Base-by-base conservation (phyloP, 1,140 invertebrate species). In the Drosophila sechellia region DNA sequence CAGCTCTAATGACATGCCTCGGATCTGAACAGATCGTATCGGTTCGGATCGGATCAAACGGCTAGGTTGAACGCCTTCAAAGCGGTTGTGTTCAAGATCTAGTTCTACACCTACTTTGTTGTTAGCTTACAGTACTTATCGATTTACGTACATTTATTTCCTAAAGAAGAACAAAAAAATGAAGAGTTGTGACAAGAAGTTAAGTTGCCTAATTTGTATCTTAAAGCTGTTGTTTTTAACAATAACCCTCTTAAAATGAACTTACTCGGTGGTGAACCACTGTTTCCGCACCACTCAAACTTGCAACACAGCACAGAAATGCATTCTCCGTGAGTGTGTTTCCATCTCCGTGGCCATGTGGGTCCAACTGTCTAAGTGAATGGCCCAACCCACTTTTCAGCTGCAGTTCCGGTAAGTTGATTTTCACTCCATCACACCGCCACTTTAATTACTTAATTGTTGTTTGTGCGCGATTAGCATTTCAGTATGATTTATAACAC, bases 391-490 rank as follows among this genome's bases (percentile, higher is more conserved):
- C 84, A 87, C 66, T 87, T 87, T 79, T 89, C 27, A 87, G 60
- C 69, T 79, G 84, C 83, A 87, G 83, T 87, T 87, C 83, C 83
- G 83, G 83, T 69, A 87, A 87, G 48, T 56, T 80, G 58, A 70
- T 86, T 87, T 86, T 73, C 81, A 85, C 81, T 80, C 56, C 83
- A 59, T 81, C 74, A 66, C 37, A 71, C 58, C 49, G 60, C 40
- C 48, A 60, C 55, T 72, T 77, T 79, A 87, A 87, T 87, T 83
- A 72, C 84, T 89, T 83, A 87, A 87, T 89, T 89, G 83, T 83
- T 77, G 49, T 78, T 81, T 49, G 49, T 68, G 40, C 37, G 39
- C 40, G 27, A 84, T 84, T 84, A 63, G 80, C 77, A 84, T 85
- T 69, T 86, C 48, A 63, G 42, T 70, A 66, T 68, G 58, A 81